Evolutionary conservation across 2,888 invertebrate genomes (phyloP).

Genomic region (Amiota communis): DNA sequence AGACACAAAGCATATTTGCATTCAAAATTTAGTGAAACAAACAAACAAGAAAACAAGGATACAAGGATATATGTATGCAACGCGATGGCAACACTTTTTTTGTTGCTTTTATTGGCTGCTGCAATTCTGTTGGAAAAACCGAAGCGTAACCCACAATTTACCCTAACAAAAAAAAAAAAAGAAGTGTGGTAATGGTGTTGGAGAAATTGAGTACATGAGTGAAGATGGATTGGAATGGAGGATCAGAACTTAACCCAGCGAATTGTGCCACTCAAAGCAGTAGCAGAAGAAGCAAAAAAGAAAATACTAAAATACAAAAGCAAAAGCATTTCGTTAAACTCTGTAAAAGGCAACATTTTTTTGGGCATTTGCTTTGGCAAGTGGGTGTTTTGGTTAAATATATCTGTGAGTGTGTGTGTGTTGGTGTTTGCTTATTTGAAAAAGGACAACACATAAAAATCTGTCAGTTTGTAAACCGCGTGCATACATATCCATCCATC

Average conservation of each 20-base stretch:
- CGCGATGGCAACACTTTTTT: too few relatives aligned
- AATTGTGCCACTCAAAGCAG: slow-evolving; percentile 20
- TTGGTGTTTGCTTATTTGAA: slow-evolving; percentile 18
- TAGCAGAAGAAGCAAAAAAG: slow-evolving; percentile 9
- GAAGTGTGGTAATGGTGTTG: neutral
- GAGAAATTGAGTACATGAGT: neutral
- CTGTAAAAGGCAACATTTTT: neutral
- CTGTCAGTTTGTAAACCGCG: slow-evolving; percentile 63
- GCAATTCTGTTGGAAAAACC: slow-evolving; percentile 33
- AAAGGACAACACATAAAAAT: slow-evolving; percentile 56
- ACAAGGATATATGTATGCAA: neutral
- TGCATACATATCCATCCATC: slow-evolving; percentile 46
- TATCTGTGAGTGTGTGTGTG: neutral
- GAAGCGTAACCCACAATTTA: slow-evolving; percentile 58
- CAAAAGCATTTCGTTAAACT: neutral
- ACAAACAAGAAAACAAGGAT: slow-evolving; percentile 53
- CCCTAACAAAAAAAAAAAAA: slow-evolving; percentile 44
- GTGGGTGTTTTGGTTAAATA: neutral
- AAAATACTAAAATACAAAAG: neutral
- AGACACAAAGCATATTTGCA: slow-evolving; percentile 56
- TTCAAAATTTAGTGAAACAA: slow-evolving; percentile 53
- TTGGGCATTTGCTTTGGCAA: neutral
- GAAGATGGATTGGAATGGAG: neutral
- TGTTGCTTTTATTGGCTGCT: neutral
- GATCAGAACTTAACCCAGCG: slow-evolving; percentile 12